A percentile compares a stretch with the other conserved stretches of the same genome.
phyloP scores from a whole-genome alignment of 1,140 invertebrate genomes.

The Zaprionus gabonicus region DNA sequence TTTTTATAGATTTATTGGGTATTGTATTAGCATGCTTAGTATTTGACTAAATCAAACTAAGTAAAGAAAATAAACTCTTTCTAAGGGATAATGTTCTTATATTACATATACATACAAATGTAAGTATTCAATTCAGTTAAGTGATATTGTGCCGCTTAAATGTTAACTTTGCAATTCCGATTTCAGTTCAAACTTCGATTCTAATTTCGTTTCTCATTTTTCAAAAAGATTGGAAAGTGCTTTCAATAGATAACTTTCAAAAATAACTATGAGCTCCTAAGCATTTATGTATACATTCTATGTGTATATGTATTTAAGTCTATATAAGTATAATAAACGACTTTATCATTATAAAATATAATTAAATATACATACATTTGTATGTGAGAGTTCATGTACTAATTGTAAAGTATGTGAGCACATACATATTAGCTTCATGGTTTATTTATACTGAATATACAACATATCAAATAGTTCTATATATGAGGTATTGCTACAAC shows the following conservation, averaged over 20 bases:
- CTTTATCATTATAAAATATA: neutral
- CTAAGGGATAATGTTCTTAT: conserved; percentile 47
- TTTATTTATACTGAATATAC: neutral
- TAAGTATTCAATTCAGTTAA: conserved; percentile 66
- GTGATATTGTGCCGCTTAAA: conserved; percentile 80
- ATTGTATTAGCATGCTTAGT: conserved; percentile 54
- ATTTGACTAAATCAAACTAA: conserved; percentile 45
- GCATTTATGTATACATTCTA: conserved; percentile 16
- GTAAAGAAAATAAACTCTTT: conserved; percentile 47
- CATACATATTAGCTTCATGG: conserved; percentile 21
- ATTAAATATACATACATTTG: neutral
- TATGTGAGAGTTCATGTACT: conserved; percentile 35
- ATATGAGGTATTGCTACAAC: conserved; percentile 36
- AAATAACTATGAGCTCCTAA: conserved; percentile 45
- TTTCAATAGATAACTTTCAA: conserved; percentile 11
- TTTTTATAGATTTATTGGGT: conserved; percentile 43
- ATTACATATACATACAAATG: conserved; percentile 22
- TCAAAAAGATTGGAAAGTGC: conserved; percentile 51
- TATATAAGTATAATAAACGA: conserved; percentile 37
- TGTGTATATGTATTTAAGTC: conserved; percentile 18
- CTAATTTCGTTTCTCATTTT: conserved; percentile 24
- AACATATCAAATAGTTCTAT: conserved; percentile 8
- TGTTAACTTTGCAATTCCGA: conserved; percentile 72
- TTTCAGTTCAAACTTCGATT: conserved; percentile 46
- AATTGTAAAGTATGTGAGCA: conserved; percentile 42